Conservation (phyloP, 2,888 invertebrate genomes). For the Trissolcus japonicus region DNA sequence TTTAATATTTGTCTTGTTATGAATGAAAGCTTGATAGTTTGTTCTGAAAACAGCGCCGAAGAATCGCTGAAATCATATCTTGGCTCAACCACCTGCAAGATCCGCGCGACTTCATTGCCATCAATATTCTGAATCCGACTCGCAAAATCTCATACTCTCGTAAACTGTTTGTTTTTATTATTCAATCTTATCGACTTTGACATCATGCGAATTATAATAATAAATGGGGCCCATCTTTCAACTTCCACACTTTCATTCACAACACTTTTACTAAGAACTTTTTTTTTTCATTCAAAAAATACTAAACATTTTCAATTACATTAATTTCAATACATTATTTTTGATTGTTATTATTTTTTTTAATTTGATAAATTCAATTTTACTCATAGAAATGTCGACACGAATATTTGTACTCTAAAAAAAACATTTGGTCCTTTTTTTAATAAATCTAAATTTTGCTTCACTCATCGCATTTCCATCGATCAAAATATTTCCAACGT, state of each 20-base stretch:
- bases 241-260: no score
- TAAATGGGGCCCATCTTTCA: background rate
- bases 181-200: slow-evolving; percentile 54
- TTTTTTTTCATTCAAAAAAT: no score
- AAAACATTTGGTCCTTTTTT: background rate
- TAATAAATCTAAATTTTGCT: background rate
- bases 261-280: no score
- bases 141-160: slow-evolving; percentile 43
- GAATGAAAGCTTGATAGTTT: slow-evolving; percentile 73
- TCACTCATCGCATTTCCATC: background rate
- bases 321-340: no score
- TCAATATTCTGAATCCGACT: slow-evolving; percentile 59
- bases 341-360: no score
- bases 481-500: slow-evolving; percentile 5
- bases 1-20: slow-evolving; percentile 75
- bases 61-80: slow-evolving; percentile 65
- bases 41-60: slow-evolving; percentile 71
- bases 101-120: slow-evolving; percentile 54
- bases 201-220: slow-evolving; percentile 31
- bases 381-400: no score
- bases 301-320: no score
- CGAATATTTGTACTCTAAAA: no score
- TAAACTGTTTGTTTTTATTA: slow-evolving; percentile 53
- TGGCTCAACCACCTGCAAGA: slow-evolving; percentile 61
- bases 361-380: no score